These are phyloP conservation scores for Cryptotermes secundus DNA, from an alignment of 1,140 invertebrate species.

Conservation along the genomic window DNA sequence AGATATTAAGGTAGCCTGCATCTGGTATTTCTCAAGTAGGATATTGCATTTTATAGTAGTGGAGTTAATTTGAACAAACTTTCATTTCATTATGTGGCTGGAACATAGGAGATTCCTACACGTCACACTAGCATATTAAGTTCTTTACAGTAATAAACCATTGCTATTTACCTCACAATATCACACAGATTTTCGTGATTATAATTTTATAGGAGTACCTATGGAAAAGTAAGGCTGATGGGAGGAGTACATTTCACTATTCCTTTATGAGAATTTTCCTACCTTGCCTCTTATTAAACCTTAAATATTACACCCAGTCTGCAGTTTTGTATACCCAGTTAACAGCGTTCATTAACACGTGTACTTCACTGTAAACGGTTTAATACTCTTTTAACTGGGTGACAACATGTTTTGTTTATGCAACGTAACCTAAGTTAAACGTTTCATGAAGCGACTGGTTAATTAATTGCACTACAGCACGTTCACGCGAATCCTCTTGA, in stretches of 20 bases:
- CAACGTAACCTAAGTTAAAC: neutral
- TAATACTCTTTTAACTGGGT: conserved; percentile 14
- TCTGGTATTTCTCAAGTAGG: no score
- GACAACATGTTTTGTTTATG: conserved; percentile 13
- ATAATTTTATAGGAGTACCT: no score
- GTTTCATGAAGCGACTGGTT: neutral
- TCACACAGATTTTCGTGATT: no score
- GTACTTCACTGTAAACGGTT: neutral
- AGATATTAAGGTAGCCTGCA: no score
- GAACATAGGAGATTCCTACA: no score
- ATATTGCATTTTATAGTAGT: no score
- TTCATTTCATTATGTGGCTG: no score
- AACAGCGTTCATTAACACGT: neutral
- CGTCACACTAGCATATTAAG: no score
- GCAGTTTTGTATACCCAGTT: neutral
- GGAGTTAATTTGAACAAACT: no score
- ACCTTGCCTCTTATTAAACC: neutral
- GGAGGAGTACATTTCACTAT: neutral
- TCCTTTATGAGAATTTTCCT: neutral
- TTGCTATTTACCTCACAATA: no score
- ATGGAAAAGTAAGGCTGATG: no score
- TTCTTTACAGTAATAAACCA: no score
- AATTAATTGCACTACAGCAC: neutral
- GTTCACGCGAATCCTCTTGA: neutral
- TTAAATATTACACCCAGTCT: neutral